These are phyloP conservation scores for Archivesica marissinica DNA, from an alignment of 1,140 invertebrate species.

Conservation along the genomic window DNA sequence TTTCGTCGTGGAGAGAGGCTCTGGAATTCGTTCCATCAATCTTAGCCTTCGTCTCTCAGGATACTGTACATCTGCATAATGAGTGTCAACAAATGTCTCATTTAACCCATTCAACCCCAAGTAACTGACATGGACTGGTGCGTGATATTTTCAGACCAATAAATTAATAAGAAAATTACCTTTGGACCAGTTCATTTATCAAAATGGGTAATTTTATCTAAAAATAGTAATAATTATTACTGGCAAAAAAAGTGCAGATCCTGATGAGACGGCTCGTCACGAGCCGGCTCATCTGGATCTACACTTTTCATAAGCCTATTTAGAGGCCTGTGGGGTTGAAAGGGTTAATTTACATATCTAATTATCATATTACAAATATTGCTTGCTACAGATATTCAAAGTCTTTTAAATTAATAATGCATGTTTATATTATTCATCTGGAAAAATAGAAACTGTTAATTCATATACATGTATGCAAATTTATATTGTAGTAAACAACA, in stretches of 20 bases:
- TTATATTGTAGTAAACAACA: no score
- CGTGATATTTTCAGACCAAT: not conserved
- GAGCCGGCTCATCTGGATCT: no score
- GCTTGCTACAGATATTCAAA: no score
- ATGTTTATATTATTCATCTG: no score
- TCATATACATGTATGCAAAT: no score
- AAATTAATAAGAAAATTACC: not conserved
- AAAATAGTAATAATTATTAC: not conserved
- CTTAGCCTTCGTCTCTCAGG: constrained; percentile 76
- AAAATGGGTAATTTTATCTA: not conserved
- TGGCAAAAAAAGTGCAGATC: not conserved
- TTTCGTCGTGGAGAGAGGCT: constrained; percentile 36
- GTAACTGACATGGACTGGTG: not conserved
- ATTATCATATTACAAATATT: no score
- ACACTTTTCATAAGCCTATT: no score
- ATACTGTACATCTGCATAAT: constrained; percentile 77
- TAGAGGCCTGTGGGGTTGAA: no score
- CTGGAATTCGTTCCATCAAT: constrained; percentile 76
- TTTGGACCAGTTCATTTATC: not conserved
- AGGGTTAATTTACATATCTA: no score
- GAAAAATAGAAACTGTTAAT: no score
- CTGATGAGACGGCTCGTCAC: no score
- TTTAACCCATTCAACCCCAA: not conserved
- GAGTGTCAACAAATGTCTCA: not conserved
- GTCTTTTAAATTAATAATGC: no score